Base-by-base conservation (phyloP, 2,888 invertebrate species). In the Chloroclystis v-ata region DNA sequence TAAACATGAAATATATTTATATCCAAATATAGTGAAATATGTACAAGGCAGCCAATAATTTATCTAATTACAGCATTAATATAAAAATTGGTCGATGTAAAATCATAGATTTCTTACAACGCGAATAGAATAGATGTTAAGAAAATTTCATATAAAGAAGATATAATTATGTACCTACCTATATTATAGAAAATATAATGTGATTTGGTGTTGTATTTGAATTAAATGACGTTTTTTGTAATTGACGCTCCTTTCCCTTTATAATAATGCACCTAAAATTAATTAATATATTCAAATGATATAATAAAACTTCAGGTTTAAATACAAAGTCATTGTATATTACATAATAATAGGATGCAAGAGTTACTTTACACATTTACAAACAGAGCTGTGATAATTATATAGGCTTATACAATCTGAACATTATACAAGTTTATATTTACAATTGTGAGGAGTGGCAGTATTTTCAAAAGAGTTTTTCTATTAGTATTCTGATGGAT, bases 131-230 rank as follows among this genome's bases (percentile, higher is more conserved):
- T 72, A 76, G 66, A 59, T 40, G 58, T 72, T 82, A 77, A 79
- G 69, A 63, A 63, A 72, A 69, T 59, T 20, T 20, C 75, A 79
- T 81, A 79, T 78, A 78, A 77, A 78, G 69, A 79, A 55, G 72
- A 72, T 79, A 75, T 80, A 79, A n/a, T 78, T 75, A 75, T 83
- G 82, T 83, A 82, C 44, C 38, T 47, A 52, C 64, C 75, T 82
- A 61, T 79, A 83, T 80, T 81, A 84, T 85, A 86, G 78, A 82
- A 84, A 85, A 87, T 87, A 87, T 86, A 87, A 82, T 86, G 87
- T 87, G 86, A 87, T 87, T 87, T 80, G 86, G 74, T 87, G 87
- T 87, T 87, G 86, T 87, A 86, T 82, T 82, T 83, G 84, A 87
- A 86, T 85, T 86, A 86, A 86, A 86, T 61, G 75, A 83, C 60